Percentiles rank a stretch among this genome's conserved stretches.
phyloP scores from a whole-genome alignment of 2,888 invertebrate species.

The Portevinia maculata region DNA sequence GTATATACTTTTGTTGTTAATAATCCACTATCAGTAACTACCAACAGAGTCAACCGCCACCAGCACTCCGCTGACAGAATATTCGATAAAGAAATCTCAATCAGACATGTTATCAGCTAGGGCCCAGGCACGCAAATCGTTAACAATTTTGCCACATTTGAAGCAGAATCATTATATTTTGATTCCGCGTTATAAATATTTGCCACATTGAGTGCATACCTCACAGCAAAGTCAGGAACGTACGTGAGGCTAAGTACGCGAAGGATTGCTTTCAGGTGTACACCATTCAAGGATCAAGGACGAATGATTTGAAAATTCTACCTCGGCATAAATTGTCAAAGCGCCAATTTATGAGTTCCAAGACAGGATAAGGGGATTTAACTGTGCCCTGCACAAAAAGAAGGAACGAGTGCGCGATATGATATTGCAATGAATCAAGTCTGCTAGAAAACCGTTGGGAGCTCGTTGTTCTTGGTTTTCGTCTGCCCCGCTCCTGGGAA shows the following conservation, averaged over 20 bases:
- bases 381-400: background rate
- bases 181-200: constrained; percentile 69
- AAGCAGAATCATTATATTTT: constrained; percentile 62
- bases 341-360: constrained; percentile 54
- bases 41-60: background rate
- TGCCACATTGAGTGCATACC: constrained; percentile 9
- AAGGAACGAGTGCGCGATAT: constrained; percentile 40
- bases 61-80: background rate
- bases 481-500: background rate
- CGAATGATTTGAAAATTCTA: background rate
- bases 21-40: too few species aligned
- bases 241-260: constrained; percentile 17
- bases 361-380: constrained; percentile 55
- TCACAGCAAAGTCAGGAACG: background rate
- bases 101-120: constrained; percentile 53
- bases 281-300: constrained; percentile 35
- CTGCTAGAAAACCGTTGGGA: constrained; percentile 27
- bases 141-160: constrained; percentile 34
- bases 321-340: constrained; percentile 25
- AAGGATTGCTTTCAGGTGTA: constrained; percentile 24
- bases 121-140: constrained; percentile 18
- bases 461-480: background rate
- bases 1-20: too few species aligned
- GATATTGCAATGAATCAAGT: constrained; percentile 47
- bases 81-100: constrained; percentile 47